A percentile compares a stretch with the other conserved stretches of the same genome.
Conservation (phyloP, 64 coral and sea anemone genomes). For the Pocillopora verrucosa region DNA sequence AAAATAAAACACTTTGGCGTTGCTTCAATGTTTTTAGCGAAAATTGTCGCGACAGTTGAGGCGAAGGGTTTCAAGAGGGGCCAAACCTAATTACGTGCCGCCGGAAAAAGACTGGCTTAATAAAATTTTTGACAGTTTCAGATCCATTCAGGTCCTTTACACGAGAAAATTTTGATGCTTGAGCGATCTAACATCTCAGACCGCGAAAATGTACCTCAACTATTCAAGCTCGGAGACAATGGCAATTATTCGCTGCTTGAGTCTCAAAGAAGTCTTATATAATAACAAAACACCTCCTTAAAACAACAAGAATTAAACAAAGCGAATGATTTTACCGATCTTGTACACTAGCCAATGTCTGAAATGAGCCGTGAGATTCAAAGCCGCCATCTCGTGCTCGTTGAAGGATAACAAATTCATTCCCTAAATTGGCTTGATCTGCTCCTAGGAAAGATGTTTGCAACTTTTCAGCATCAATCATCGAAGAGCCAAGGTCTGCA, state of each 20-base stretch:
- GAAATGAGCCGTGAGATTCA: background rate
- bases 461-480: constrained; percentile 6
- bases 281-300: background rate
- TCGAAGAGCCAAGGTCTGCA: background rate
- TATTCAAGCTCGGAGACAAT: background rate
- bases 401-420: background rate
- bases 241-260: constrained; percentile 14
- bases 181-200: background rate
- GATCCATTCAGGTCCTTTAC: background rate
- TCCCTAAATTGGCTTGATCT: background rate
- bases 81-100: too few relatives aligned
- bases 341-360: background rate
- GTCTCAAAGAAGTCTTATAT: background rate
- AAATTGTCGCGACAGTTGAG: too few relatives aligned
- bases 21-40: too few relatives aligned
- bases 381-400: background rate
- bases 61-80: too few relatives aligned
- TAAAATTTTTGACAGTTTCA: too few relatives aligned
- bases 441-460: background rate
- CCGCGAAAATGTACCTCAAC: background rate
- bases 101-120: too few relatives aligned
- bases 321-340: background rate
- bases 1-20: too few relatives aligned
- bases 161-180: background rate
- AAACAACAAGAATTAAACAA: background rate